A percentile compares a stretch with the other conserved stretches of the same genome.
Conservation (phyloP, 1,140 invertebrate species). For the Wasmannia auropunctata region DNA sequence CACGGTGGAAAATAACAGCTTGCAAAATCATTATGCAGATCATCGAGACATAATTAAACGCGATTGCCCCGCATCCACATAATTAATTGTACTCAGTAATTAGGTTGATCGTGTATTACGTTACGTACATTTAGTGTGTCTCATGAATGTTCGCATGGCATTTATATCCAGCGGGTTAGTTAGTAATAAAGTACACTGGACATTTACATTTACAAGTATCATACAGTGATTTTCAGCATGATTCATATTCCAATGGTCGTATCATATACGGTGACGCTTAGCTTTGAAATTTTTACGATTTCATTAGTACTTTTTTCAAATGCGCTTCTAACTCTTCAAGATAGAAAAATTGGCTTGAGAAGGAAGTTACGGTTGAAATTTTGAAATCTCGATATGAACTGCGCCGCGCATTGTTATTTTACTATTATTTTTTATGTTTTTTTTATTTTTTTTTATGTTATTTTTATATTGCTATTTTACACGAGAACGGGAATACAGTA, state of each 20-base stretch:
- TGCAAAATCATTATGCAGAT: conserved; percentile 61
- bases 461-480: conserved; percentile 2
- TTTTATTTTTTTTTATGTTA: no score
- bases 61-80: conserved; percentile 39
- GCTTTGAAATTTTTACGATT: neutral
- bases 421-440: no score
- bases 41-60: conserved; percentile 56
- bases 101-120: conserved; percentile 44
- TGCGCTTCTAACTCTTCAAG: neutral
- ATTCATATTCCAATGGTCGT: neutral
- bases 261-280: conserved; percentile 5
- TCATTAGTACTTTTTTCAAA: neutral
- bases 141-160: conserved; percentile 49
- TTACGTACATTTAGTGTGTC: conserved; percentile 27
- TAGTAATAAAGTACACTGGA: conserved; percentile 25
- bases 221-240: conserved; percentile 17
- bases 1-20: conserved; percentile 48
- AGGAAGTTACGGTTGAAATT: neutral
- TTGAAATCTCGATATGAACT: neutral
- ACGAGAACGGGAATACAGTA: neutral
- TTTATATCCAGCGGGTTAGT: conserved; percentile 25
- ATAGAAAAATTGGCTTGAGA: neutral
- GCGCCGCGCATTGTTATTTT: neutral
- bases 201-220: conserved; percentile 13
- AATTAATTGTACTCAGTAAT: conserved; percentile 56